A percentile compares a stretch with the other conserved stretches of the same genome.
Conservation (phyloP, 2,113 vertebrate species). For the Romanogobio albipinnatus region DNA sequence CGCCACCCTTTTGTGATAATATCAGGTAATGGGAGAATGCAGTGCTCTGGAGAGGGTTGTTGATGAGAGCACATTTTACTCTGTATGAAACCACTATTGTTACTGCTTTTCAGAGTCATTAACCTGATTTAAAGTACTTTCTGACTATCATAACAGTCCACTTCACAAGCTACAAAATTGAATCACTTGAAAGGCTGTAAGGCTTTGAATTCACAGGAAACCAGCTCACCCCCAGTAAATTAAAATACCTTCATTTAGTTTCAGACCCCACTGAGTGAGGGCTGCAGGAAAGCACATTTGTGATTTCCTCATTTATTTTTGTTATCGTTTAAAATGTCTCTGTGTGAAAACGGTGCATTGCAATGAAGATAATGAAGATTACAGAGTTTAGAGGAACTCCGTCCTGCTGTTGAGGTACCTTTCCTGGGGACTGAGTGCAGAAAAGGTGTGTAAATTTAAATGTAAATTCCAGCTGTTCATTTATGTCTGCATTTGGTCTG, state of each 20-base stretch:
- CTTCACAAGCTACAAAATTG: conserved; percentile 48
- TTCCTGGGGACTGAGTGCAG: background rate
- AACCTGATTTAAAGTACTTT: conserved; percentile 12
- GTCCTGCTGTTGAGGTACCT: background rate
- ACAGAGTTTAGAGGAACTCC: background rate
- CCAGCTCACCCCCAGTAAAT: background rate
- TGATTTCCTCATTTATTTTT: conserved; percentile 4
- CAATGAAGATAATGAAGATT: conserved; percentile 13
- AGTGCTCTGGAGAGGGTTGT: conserved; percentile 33
- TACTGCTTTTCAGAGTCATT: conserved; percentile 33
- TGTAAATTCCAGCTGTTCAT: background rate
- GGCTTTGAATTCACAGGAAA: background rate
- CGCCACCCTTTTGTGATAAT: conserved; percentile 16
- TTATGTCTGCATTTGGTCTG: background rate
- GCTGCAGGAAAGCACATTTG: background rate
- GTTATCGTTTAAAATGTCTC: conserved; percentile 6
- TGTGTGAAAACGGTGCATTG: background rate
- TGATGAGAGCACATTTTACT: conserved; percentile 2
- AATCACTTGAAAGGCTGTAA: conserved; percentile 26
- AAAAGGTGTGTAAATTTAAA: conserved; percentile 1
- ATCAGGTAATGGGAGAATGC: conserved; percentile 37
- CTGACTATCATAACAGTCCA: conserved; percentile 30
- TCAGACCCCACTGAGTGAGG: conserved; percentile 14
- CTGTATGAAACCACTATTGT: conserved; percentile 28
- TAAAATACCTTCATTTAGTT: conserved; percentile 13